These are phyloP conservation scores for Arbacia lixula DNA, from an alignment of 53 echinoderm and acorn worm genomes.

Conservation along the genomic window DNA sequence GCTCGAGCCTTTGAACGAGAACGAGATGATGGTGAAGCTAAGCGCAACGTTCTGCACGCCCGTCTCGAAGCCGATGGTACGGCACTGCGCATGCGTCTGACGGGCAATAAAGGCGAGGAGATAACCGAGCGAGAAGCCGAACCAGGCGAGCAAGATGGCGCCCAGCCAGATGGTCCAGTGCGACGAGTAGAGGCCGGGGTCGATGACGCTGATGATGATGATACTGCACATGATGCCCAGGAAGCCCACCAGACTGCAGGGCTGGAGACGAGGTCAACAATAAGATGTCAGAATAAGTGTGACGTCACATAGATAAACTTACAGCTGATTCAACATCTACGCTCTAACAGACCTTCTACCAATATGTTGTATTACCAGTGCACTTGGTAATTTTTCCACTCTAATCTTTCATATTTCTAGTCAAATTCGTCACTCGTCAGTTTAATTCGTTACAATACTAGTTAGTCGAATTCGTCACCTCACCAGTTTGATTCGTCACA, in stretches of 20 bases:
- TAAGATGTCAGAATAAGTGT: not conserved
- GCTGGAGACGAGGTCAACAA: slow-evolving; percentile 47
- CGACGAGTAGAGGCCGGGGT: slow-evolving; percentile 79
- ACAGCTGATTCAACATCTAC: not conserved
- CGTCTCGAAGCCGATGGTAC: slow-evolving; percentile 95
- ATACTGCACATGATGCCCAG: slow-evolving; percentile 72
- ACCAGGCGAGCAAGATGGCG: slow-evolving; percentile 55
- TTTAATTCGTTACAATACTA: no score
- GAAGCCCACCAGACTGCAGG: slow-evolving; percentile 78
- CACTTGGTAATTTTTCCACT: no score
- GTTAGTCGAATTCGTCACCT: no score
- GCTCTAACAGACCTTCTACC: no score
- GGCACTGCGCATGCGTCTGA: slow-evolving; percentile 79
- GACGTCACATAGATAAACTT: not conserved
- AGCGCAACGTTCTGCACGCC: slow-evolving; percentile 92
- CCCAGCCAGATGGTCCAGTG: slow-evolving; percentile 92
- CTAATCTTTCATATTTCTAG: no score
- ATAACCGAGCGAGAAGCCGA: slow-evolving; percentile 81
- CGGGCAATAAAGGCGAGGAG: slow-evolving; percentile 69
- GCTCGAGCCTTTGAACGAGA: slow-evolving; percentile 68
- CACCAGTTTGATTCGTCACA: no score
- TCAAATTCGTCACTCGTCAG: no score
- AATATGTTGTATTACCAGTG: no score
- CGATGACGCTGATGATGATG: slow-evolving; percentile 80
- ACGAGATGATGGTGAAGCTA: slow-evolving; percentile 74